A percentile compares a stretch with the other conserved stretches of the same genome.
These are phyloP conservation scores for Microchirus variegatus DNA, from an alignment of 2,797 vertebrate species.

Conservation along the genomic window DNA sequence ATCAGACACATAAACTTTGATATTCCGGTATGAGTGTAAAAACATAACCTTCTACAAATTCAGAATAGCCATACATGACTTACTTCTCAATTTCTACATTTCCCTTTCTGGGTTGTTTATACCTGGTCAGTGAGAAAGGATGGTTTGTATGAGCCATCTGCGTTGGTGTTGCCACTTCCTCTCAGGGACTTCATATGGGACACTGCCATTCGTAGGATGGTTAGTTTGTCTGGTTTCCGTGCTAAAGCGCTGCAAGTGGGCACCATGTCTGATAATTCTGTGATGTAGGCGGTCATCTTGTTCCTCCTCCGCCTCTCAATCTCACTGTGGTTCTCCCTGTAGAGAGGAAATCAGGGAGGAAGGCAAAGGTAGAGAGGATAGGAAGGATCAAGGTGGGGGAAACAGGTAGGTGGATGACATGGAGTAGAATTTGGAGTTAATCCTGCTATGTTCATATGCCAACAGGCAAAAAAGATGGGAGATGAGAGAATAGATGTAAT, in stretches of 20 bases:
- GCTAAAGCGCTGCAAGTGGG: conserved; percentile 97
- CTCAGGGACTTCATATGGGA: conserved; percentile 98
- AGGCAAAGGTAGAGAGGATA: conserved; percentile 48
- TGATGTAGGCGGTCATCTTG: conserved; percentile 99
- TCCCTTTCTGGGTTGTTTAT: conserved; percentile 5
- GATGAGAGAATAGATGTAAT: conserved; percentile 48
- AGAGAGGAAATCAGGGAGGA: conserved; percentile 51
- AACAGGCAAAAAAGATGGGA: conserved; percentile 31
- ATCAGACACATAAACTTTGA: not conserved
- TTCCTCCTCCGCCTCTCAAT: conserved; percentile 94
- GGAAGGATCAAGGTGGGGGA: conserved; percentile 59
- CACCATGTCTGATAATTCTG: conserved; percentile 98
- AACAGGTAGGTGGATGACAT: conserved; percentile 65
- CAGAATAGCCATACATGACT: not conserved
- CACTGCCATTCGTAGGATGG: conserved; percentile 97
- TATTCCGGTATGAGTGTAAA: not conserved
- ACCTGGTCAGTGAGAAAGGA: conserved; percentile 99
- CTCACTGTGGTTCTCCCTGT: conserved; percentile 99
- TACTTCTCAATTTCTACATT: not conserved
- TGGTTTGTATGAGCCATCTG: conserved; percentile 93
- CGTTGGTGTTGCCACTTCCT: conserved; percentile 89
- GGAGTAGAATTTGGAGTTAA: conserved; percentile 69
- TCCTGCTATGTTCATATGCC: conserved; percentile 54
- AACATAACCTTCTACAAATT: not conserved
- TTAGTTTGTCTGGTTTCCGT: conserved; percentile 97